These are phyloP conservation scores for Trichomycterus rosablanca DNA, from an alignment of 2,113 vertebrate species.

Conservation along the genomic window DNA sequence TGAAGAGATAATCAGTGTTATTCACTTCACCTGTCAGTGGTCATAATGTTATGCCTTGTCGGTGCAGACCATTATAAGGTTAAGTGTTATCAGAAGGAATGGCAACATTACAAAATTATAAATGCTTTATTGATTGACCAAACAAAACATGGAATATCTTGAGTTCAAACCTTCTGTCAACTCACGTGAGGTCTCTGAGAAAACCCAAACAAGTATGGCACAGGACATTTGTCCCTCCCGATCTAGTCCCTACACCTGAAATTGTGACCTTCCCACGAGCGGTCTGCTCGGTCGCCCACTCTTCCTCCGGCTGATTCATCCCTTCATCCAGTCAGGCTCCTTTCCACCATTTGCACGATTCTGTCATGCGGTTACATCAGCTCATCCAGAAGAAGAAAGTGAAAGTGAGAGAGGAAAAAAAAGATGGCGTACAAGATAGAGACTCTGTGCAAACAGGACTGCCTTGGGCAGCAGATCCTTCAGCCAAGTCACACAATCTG, in stretches of 20 bases:
- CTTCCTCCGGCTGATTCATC: conserved; percentile 32
- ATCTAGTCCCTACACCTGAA: conserved; percentile 26
- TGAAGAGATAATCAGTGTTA: too few relatives aligned
- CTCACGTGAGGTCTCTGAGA: not conserved
- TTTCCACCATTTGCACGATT: conserved; percentile 39
- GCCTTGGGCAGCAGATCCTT: conserved; percentile 6
- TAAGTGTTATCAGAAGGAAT: too few relatives aligned
- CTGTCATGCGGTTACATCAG: conserved; percentile 47
- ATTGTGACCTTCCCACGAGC: conserved; percentile 37
- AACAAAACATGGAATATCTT: too few relatives aligned
- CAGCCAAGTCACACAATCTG: conserved; percentile 20
- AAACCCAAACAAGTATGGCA: not conserved
- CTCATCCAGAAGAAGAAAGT: conserved; percentile 31
- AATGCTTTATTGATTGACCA: too few relatives aligned
- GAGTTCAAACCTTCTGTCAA: not conserved
- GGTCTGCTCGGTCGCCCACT: conserved; percentile 28
- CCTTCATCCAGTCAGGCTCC: conserved; percentile 20
- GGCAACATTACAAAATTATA: too few relatives aligned
- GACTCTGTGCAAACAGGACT: conserved; percentile 18
- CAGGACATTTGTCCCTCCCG: conserved; percentile 3
- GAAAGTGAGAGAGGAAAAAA: conserved; percentile 11
- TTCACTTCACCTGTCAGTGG: too few relatives aligned
- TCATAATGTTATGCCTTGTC: too few relatives aligned
- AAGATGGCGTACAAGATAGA: conserved; percentile 1
- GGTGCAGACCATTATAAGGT: too few relatives aligned